phyloP scores from a whole-genome alignment of 2,888 invertebrate species.

The Andrena chrysosceles region DNA sequence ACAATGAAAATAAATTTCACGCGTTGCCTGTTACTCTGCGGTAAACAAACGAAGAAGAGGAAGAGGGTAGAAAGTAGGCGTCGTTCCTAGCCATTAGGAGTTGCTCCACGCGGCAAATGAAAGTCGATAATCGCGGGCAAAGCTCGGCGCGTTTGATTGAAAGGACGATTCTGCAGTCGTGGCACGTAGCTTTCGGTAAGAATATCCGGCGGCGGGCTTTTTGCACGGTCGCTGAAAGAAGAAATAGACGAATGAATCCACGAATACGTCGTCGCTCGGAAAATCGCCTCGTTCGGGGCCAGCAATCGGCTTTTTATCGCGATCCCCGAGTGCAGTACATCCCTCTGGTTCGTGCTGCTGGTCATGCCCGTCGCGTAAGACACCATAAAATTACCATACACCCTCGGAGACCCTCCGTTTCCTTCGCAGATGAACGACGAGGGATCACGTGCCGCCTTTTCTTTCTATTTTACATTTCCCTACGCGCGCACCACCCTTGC shows the following conservation, averaged over 20 bases:
- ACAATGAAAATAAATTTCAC: not conserved
- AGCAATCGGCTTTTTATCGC: constrained; percentile 70
- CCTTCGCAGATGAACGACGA: constrained; percentile 24
- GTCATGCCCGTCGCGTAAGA: constrained; percentile 45
- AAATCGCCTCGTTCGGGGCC: constrained; percentile 58
- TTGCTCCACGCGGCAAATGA: constrained; percentile 14
- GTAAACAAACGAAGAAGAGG: not conserved
- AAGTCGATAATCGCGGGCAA: constrained; percentile 43
- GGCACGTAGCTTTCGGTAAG: constrained; percentile 61
- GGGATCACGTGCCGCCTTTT: constrained; percentile 43
- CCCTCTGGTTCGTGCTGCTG: constrained; percentile 12
- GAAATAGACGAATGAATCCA: constrained; percentile 70
- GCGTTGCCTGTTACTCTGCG: not conserved
- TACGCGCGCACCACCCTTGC: not conserved
- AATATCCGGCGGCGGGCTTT: constrained; percentile 55
- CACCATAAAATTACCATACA: constrained; percentile 67
- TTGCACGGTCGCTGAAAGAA: constrained; percentile 34
- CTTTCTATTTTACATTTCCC: constrained; percentile 25
- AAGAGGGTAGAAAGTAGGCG: not conserved
- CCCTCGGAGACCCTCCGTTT: constrained; percentile 19
- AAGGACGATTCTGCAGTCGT: constrained; percentile 38
- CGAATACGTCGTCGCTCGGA: constrained; percentile 65
- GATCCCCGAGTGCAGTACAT: constrained; percentile 38
- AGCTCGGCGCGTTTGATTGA: constrained; percentile 34
- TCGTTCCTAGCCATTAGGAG: constrained; percentile 9